Base-by-base conservation (phyloP, 2,113 vertebrate species). In the Poecilia latipinna region DNA sequence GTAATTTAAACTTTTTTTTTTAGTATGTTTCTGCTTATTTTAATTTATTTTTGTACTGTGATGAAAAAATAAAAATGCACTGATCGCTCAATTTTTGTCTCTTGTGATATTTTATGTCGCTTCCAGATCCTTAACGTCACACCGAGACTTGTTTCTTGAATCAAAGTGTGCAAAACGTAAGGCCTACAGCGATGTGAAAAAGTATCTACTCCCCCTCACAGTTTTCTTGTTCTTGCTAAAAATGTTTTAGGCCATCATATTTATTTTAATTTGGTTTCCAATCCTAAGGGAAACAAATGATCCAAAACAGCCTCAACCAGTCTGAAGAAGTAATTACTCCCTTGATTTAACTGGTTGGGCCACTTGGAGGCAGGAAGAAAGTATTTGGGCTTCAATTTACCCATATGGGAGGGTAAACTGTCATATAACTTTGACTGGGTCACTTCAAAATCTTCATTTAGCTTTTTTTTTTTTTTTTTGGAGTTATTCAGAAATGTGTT, bases 21-120 rank as follows among this genome's bases (percentile, higher is more conserved):
- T 68, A 82, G 86, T 93, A 93, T 26, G 82, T 92, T 96, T 96
- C 93, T 95, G 96, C 90, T 94, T 90, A 96, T 95, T 97, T 98
- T 97, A 94, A 98, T 98, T 99, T 99, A 99, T 98, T 98, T 99
- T 99, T 99, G 98, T 99, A 98, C 97, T 94, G 97, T 99, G 97
- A 96, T 96, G 96, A 96, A 89, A 95, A 79, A 97, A 98, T 97
- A 97, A 99, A 48, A 98, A 96, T 95, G 96, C 96, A 98, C 96
- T 96, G 96, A 97, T 94, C 94, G 95, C 97, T 96, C 94, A 94
- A 82, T 80, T 78, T 78, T 11, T n/a, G 37, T 79, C 65, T 13
- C 44, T 72, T 19, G 70, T 86, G 10, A n/a, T 57, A n/a, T 65
- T 78, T 48, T 19, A 19, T 48, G 17, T 19, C 17, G 1, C 39